A percentile compares a stretch with the other conserved stretches of the same genome.
These are phyloP conservation scores for Ispidina lecontei DNA, from an alignment of 2,797 vertebrate genomes.

Conservation along the genomic window DNA sequence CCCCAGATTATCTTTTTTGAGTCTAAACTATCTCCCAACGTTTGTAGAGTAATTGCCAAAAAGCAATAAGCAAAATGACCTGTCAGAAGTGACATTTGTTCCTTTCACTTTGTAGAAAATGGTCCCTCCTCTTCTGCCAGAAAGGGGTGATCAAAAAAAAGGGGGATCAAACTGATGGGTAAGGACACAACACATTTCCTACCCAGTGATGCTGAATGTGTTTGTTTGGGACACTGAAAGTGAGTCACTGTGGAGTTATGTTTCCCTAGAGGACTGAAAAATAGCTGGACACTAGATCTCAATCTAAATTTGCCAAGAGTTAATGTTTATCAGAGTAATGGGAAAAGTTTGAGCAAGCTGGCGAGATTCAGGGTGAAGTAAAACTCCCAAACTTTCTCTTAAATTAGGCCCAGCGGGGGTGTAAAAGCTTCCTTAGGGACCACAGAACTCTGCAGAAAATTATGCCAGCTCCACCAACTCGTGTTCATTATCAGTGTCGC, in stretches of 20 bases:
- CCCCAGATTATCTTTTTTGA: neutral
- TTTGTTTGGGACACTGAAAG: neutral
- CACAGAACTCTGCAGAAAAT: neutral
- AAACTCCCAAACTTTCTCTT: slow-evolving; percentile 42
- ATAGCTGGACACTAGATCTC: neutral
- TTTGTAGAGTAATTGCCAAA: accelerated
- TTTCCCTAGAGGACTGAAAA: neutral
- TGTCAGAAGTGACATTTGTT: neutral
- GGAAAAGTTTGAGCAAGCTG: neutral
- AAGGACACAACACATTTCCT: neutral
- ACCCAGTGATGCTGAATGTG: accelerated
- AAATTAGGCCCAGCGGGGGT: slow-evolving; percentile 59
- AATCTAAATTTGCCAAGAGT: neutral
- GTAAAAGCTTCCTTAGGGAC: slow-evolving; percentile 55
- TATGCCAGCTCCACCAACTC: slow-evolving; percentile 64
- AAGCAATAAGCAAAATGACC: neutral
- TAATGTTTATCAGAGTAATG: neutral
- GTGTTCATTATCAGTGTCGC: slow-evolving; percentile 19
- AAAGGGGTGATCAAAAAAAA: neutral
- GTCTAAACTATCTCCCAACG: neutral
- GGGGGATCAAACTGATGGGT: accelerated
- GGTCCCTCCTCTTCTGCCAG: neutral
- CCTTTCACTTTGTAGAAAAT: neutral
- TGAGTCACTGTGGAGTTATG: accelerated
- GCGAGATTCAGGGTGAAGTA: slow-evolving; percentile 17